Conservation (phyloP, 2,797 vertebrate species). For the Salarias fasciatus region DNA sequence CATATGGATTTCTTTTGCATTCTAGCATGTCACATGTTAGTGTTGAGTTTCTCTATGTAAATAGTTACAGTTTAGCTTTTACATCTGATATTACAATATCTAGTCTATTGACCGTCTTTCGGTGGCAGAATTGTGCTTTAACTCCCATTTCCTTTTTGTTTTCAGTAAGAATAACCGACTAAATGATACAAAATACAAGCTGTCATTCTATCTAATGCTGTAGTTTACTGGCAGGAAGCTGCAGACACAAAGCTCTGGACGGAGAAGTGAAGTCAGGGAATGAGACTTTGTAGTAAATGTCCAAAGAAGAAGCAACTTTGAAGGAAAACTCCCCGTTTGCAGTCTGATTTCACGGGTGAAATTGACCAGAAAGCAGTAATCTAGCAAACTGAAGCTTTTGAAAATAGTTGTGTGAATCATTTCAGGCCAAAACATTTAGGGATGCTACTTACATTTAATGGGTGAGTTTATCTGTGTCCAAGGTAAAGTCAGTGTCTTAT, state of each 20-base stretch:
- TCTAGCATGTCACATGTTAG: slow-evolving; percentile 95
- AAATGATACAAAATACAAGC: slow-evolving; percentile 86
- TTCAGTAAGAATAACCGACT: slow-evolving; percentile 90
- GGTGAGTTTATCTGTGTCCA: too few species aligned
- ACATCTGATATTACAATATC: slow-evolving; percentile 91
- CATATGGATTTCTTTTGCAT: slow-evolving; percentile 95
- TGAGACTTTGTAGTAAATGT: slow-evolving; percentile 80
- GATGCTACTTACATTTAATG: too few species aligned
- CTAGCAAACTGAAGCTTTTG: too few species aligned
- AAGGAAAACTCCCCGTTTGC: slow-evolving; percentile 61
- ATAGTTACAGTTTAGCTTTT: slow-evolving; percentile 95
- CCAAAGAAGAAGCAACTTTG: slow-evolving; percentile 34
- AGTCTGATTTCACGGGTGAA: background rate
- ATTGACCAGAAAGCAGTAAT: too few species aligned
- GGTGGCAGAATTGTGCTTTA: slow-evolving; percentile 99
- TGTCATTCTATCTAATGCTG: slow-evolving; percentile 94
- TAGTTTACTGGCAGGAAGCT: slow-evolving; percentile 93
- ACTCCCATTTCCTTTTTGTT: slow-evolving; percentile 92
- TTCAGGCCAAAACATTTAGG: too few species aligned
- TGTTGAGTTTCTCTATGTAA: slow-evolving; percentile 90
- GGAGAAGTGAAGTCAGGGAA: slow-evolving; percentile 85
- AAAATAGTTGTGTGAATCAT: too few species aligned
- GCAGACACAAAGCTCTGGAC: slow-evolving; percentile 92
- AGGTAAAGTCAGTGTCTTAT: too few species aligned
- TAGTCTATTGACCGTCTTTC: slow-evolving; percentile 88